phyloP scores from a whole-genome alignment of 1,140 invertebrate species.

The Cardiocondyla obscurior region DNA sequence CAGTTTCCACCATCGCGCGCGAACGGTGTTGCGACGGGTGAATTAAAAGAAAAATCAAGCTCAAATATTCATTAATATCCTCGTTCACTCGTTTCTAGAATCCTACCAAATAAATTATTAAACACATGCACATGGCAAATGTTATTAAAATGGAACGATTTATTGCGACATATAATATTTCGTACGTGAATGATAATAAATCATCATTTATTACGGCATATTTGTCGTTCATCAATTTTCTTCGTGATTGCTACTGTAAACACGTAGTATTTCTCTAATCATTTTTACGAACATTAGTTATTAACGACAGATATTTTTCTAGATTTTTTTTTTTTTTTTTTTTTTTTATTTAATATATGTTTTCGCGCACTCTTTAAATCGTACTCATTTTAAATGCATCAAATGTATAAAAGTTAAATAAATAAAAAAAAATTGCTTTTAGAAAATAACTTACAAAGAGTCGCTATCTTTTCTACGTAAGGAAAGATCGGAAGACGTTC shows the following conservation, averaged over 20 bases:
- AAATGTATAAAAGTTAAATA: too few species aligned
- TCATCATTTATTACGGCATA: background rate
- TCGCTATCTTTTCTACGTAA: background rate
- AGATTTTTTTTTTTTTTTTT: too few species aligned
- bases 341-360: too few species aligned
- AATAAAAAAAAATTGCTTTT: background rate
- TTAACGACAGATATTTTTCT: background rate
- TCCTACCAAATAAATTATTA: constrained; percentile 56
- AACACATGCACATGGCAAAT: background rate
- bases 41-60: constrained; percentile 62
- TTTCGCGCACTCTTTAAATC: background rate
- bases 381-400: too few species aligned
- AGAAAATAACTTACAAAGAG: background rate
- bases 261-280: background rate
- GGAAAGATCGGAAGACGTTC: background rate
- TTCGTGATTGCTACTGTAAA: constrained; percentile 16
- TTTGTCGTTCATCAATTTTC: constrained; percentile 16
- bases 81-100: background rate
- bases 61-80: constrained; percentile 59
- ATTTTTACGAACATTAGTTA: background rate
- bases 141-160: constrained; percentile 46
- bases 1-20: background rate
- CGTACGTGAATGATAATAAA: constrained; percentile 14
- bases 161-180: constrained; percentile 30
- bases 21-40: background rate